A percentile compares a stretch with the other conserved stretches of the same genome.
These are phyloP conservation scores for Melanostigma gelatinosum DNA, from an alignment of 2,113 vertebrate genomes.

Conservation along the genomic window DNA sequence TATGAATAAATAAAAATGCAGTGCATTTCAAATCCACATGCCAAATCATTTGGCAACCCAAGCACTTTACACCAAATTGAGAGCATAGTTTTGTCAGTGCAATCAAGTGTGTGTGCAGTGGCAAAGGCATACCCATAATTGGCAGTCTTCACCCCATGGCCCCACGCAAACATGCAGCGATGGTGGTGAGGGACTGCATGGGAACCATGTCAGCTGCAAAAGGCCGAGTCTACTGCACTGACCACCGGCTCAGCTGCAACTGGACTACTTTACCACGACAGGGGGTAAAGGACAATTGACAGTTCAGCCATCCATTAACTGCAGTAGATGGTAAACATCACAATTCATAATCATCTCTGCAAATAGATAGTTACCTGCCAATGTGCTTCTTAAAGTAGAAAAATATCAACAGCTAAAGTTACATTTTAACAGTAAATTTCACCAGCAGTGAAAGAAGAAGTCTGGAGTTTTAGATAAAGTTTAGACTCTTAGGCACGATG, in stretches of 20 bases:
- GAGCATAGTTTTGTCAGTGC: background rate
- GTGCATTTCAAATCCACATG: background rate
- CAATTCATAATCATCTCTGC: background rate
- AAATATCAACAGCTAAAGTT: background rate
- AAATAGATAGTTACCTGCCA: background rate
- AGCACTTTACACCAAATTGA: background rate
- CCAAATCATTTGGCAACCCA: background rate
- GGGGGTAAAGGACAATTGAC: slow-evolving; percentile 2
- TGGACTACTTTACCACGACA: background rate
- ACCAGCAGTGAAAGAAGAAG: background rate
- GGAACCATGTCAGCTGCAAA: slow-evolving; percentile 40
- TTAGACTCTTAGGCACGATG: background rate
- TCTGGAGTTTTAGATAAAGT: background rate
- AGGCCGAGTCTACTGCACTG: background rate
- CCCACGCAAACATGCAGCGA: slow-evolving; percentile 4
- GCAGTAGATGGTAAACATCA: background rate
- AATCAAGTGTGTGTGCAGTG: slow-evolving; percentile 2
- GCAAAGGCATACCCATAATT: background rate
- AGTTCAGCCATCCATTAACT: background rate
- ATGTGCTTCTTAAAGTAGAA: background rate
- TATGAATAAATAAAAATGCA: background rate
- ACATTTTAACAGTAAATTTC: background rate
- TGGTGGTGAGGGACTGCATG: slow-evolving; percentile 7
- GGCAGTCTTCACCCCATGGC: background rate
- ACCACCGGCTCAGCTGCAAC: background rate